A percentile compares a stretch with the other conserved stretches of the same genome.
These are phyloP conservation scores for Pseudomyrmex flavicornis DNA, from an alignment of 1,140 invertebrate species.

Conservation along the genomic window DNA sequence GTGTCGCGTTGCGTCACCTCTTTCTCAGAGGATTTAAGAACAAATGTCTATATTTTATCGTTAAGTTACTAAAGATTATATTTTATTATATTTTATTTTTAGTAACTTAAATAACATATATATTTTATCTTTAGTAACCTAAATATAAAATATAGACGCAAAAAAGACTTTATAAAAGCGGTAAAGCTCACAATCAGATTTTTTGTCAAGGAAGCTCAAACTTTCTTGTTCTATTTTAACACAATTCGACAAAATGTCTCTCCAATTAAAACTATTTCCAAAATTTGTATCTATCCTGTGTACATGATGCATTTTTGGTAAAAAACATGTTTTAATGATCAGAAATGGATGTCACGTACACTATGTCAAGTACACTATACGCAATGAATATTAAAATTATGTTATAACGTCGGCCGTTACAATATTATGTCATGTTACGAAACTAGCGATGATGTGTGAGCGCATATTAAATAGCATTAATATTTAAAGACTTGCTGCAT, in stretches of 20 bases:
- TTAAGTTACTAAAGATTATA: not conserved
- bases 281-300: too few species aligned
- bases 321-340: conserved; percentile 21
- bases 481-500: conserved; percentile 21
- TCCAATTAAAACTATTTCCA: not conserved
- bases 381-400: conserved; percentile 48
- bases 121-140: too few species aligned
- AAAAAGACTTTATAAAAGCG: too few species aligned
- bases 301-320: not conserved
- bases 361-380: conserved; percentile 17
- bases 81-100: not conserved
- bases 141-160: too few species aligned
- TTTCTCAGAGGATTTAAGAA: not conserved
- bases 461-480: conserved; percentile 34
- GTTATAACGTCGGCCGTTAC: conserved; percentile 23
- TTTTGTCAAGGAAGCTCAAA: too few species aligned
- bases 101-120: too few species aligned
- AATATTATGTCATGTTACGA: conserved; percentile 48
- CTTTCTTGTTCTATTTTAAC: not conserved
- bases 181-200: too few species aligned
- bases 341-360: conserved; percentile 36
- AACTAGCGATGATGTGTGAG: conserved; percentile 19
- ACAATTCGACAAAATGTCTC: not conserved
- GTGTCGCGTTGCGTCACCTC: not conserved
- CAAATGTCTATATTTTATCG: conserved; percentile 36